phyloP scores from a whole-genome alignment of 2,888 invertebrate species.

The Pilophorus perplexus region DNA sequence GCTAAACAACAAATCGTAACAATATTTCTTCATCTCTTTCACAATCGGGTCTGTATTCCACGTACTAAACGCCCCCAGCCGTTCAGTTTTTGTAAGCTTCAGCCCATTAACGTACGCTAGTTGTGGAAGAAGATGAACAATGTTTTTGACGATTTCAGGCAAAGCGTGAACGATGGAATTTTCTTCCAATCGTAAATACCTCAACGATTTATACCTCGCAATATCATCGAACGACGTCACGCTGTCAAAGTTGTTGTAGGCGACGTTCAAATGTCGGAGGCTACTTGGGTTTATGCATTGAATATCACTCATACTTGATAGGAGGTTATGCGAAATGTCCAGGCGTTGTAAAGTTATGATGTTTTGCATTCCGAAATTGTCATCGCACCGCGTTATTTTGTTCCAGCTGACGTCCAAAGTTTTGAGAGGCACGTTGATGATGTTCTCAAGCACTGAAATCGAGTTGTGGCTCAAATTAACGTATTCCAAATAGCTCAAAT shows the following conservation, averaged over 20 bases:
- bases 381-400: conserved; percentile 3
- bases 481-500: conserved; percentile 58
- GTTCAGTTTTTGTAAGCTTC: conserved; percentile 27
- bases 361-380: neutral
- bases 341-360: neutral
- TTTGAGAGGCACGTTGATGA: conserved; percentile 57
- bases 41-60: conserved; percentile 8
- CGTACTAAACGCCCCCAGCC: conserved; percentile 9
- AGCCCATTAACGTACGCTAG: conserved; percentile 21
- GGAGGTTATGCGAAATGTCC: conserved; percentile 30
- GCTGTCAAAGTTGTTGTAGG: conserved; percentile 3
- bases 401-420: conserved; percentile 55
- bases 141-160: conserved; percentile 8
- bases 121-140: conserved; percentile 10
- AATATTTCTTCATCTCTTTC: conserved; percentile 28
- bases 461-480: conserved; percentile 62
- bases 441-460: conserved; percentile 59
- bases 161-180: conserved; percentile 14
- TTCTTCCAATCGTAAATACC: conserved; percentile 18
- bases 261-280: conserved; percentile 24
- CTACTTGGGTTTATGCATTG: neutral
- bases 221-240: conserved; percentile 18
- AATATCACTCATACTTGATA: neutral
- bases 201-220: neutral
- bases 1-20: conserved; percentile 15